Evolutionary conservation across 2,888 invertebrate species (phyloP), one percentile per base, ranked within the genome.

Genomic region (Drosophila affinis): DNA sequence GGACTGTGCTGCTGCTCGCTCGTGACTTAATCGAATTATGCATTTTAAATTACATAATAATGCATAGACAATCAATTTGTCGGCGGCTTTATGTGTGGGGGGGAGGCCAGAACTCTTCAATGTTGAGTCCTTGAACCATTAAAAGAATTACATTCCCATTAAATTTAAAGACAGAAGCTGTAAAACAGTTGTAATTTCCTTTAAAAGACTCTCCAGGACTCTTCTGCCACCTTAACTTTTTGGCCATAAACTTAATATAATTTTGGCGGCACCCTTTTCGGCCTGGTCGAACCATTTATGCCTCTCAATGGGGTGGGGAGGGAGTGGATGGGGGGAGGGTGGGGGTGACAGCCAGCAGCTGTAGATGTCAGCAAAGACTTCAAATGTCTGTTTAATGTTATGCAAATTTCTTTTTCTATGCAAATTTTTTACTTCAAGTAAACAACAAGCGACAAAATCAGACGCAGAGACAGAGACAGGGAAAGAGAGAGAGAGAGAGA

Each of bases 371-470:
- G 65, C 32, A 62, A n/a, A 24, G 62, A 65, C 72, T 72, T 65
- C 68, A 77, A 78, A 68, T 77, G 83, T 83, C 77, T 71, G 72
- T 76, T 79, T 77, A 86, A 89, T 89, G 83, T 86, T 81, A 87
- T 87, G 89, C 79, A 86, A 88, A 87, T 83, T 87, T 72, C 76
- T 73, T 78, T 87, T 83, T 70, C 67, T 76, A 87, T 87, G 87
- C 81, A 86, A 88, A 87, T 89, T 78, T 39, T 63, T 67, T 18
- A 44, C 56, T 34, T 62, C 60, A 60, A 58, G 79, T 75, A 81
- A 81, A 81, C 87, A 82, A 79, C 71, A 64, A 78, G 67, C 69
- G 52, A 60, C 65, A 49, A 63, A 68, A 68, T 53, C 68, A 75
- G 73, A 58, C 27, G 58, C 39, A 70, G 48, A 59, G 55, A 69